phyloP scores from a whole-genome alignment of 1,140 invertebrate genomes.

The Lepidurus arcticus region DNA sequence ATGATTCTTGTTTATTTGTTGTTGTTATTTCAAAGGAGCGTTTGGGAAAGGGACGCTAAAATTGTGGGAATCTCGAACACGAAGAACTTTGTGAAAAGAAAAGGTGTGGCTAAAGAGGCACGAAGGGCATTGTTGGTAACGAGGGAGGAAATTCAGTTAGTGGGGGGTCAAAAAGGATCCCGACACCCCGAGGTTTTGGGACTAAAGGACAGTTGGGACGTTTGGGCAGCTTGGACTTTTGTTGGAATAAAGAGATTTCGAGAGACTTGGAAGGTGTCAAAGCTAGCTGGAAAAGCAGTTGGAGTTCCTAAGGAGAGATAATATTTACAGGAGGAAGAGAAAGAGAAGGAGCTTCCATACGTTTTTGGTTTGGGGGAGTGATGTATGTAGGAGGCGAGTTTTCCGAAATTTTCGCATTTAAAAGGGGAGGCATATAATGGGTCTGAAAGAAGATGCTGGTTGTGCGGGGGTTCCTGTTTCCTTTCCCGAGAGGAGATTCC shows the following conservation, averaged over 20 bases:
- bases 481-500: background rate
- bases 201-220: no score
- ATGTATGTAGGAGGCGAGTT: background rate
- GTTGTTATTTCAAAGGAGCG: no score
- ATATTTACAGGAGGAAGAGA: constrained; percentile 11
- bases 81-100: background rate
- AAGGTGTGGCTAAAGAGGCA: background rate
- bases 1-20: no score
- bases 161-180: background rate
- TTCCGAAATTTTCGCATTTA: background rate
- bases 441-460: background rate
- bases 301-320: background rate
- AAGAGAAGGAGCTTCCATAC: constrained; percentile 10
- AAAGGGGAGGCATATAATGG: background rate
- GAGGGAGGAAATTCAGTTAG: constrained; percentile 9
- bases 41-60: no score
- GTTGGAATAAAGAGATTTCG: constrained; percentile 11
- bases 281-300: background rate
- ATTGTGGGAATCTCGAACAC: no score
- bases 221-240: background rate
- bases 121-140: background rate
- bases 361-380: background rate
- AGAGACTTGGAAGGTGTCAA: background rate
- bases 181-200: no score
- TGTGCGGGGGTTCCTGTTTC: constrained; percentile 10